These are phyloP conservation scores for Hydriomena furcata DNA, from an alignment of 2,888 invertebrate species.

Conservation along the genomic window DNA sequence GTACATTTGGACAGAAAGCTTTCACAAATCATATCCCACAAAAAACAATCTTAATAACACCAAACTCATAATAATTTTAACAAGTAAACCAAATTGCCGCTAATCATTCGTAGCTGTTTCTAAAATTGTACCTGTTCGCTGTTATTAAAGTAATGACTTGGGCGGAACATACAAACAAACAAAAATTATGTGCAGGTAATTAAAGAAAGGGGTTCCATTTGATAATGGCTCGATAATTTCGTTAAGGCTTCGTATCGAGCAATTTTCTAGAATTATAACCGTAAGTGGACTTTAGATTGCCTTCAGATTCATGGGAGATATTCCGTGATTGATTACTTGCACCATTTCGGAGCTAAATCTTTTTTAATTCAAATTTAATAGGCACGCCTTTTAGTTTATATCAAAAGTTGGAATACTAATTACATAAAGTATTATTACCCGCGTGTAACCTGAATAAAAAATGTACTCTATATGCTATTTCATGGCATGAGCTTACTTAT, in stretches of 20 bases:
- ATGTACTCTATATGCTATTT: too few relatives aligned
- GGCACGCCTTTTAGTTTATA: conserved; percentile 9
- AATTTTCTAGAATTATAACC: conserved; percentile 75
- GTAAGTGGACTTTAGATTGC: conserved; percentile 66
- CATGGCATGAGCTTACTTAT: too few relatives aligned
- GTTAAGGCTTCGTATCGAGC: conserved; percentile 58
- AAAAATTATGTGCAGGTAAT: conserved; percentile 76
- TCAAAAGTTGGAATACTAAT: conserved; percentile 30
- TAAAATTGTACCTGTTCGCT: conserved; percentile 61
- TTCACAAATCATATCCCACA: conserved; percentile 36
- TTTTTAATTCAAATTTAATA: conserved; percentile 25
- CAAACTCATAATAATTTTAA: conserved; percentile 64
- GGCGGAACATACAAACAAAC: conserved; percentile 73
- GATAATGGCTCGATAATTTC: conserved; percentile 77
- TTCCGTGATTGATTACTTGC: conserved; percentile 66
- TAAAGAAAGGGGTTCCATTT: conserved; percentile 80
- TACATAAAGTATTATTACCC: too few relatives aligned
- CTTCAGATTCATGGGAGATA: conserved; percentile 56
- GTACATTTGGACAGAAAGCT: conserved; percentile 10
- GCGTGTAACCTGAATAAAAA: too few relatives aligned
- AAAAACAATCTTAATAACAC: conserved; percentile 57
- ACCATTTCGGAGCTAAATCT: conserved; percentile 35
- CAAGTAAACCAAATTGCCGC: conserved; percentile 66
- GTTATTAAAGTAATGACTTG: conserved; percentile 73
- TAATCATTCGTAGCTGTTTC: conserved; percentile 67